Evolutionary conservation across 1,140 invertebrate species (phyloP), one percentile per base, ranked within the genome.

Genomic region (Atta colombica): DNA sequence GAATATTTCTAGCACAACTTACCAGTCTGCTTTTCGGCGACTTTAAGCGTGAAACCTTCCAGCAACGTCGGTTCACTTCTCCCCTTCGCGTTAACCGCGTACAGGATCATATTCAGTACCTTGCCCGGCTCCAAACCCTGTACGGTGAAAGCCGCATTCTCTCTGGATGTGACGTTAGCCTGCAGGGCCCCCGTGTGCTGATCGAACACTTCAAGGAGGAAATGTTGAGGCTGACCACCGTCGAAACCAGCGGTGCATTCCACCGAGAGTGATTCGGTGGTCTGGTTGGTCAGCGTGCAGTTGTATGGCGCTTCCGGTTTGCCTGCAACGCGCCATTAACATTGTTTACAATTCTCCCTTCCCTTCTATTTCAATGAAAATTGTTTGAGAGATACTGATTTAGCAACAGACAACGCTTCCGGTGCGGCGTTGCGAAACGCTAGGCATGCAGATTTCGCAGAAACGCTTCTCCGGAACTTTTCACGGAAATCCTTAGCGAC

Each of bases 71-170:
- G 96, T 77, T 98, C 98, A 88, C 98, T 98, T 58, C 97, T 96
- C 35, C 98, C 98, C 94, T 98, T 98, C 35, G 97, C 97, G 94
- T 99, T 99, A 58, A 97, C 96, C 0, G 98, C 97, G 93, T 98
- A 98, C 4, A 98, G 95, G 63, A 96, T 95, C 94, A 98, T 97
- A 74, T 96, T 96, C 31, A 98, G 96, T 45, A 96, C 95, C 85
- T 96, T 96, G 2, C 97, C 97, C 0, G 97, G 96, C 66, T 97
- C 96, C 21, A 98, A 94, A 1, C 96, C 97, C 85, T 96, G 96
- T 1, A 98, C 97, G 18, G 96, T 96, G 92, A 98, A 97, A 25
- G 96, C 94, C 0, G 97, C 97, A 85, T 96, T 96, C n/a, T 95
- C 94, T 80, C 96, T 96, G 21, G 97, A 96, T n/a, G 97, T 97